Evolutionary conservation across 1,140 invertebrate genomes (phyloP), one percentile per base, ranked within the genome.

Genomic region (Drosophila guanche): DNA sequence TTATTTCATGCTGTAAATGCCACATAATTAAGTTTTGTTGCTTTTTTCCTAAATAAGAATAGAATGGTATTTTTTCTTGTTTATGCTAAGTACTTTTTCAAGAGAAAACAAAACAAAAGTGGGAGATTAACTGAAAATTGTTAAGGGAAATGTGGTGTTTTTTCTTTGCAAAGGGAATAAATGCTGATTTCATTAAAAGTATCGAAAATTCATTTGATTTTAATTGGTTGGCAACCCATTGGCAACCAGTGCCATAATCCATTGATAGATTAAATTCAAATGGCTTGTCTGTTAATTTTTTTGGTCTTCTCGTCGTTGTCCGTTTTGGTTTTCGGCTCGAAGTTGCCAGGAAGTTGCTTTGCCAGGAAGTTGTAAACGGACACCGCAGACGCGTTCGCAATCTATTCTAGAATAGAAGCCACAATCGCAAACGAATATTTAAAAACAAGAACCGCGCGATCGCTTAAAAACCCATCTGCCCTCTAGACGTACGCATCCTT

Each of bases 1-100:
- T 85, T 85, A 85, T 86, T 85, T 86, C 83, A 73, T 56, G 47
- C 76, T 59, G 62, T 81, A 81, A 77, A 86, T 74, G 74, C 63
- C 55, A 70, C 78, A 86, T 81, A 85, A 85, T 85, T 85, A 85
- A 69, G 80, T 81, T 86, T 84, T 72, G 53, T 67, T 14, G 53
- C 42, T 55, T 29, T 62, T 85, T 29, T 4, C 7, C 42, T 77
- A 69, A 62, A 67, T 40, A 41, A 48, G 52, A 48, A 50, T 54
- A 66, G 43, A 60, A 60, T 57, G 41, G 16, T 4, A 4, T 55
- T 45, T 42, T 57, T 47, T 20, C 42, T 57, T 62, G 29, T 45
- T n/a, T 45, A 29, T 43, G 40, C 22, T 62, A 50, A 63, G 20
- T 3, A 46, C 20, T 16, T 55, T 43, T 54, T 14, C 5, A 1